A percentile compares a stretch with the other conserved stretches of the same genome.
Evolutionary conservation across 2,797 vertebrate genomes (phyloP).

Genomic region (Rhinogobio ventralis): DNA sequence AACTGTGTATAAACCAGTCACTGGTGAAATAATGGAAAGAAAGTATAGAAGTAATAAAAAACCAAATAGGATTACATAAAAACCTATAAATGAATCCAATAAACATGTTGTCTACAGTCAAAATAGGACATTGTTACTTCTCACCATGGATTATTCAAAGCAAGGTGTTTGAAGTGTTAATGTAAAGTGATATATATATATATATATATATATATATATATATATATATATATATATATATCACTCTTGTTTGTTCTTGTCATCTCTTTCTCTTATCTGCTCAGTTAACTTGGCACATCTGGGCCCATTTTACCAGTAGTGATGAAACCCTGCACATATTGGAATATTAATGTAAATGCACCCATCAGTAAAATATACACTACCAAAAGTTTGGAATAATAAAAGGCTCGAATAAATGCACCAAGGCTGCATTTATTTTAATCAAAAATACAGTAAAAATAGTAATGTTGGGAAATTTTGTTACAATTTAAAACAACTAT

Average conservation of each 20-base stretch:
- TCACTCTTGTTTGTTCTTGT: not conserved
- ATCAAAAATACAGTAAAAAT: not conserved
- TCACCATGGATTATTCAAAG: not conserved
- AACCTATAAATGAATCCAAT: not conserved
- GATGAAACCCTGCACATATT: slow-evolving; percentile 19
- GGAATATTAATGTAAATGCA: not conserved
- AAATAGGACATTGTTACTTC: not conserved
- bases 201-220: no score
- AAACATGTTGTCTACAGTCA: slow-evolving; percentile 1
- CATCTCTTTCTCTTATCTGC: not conserved
- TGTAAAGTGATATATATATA: no score
- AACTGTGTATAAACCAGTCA: not conserved
- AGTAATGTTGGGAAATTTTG: not conserved
- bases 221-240: no score
- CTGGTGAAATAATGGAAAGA: slow-evolving; percentile 1
- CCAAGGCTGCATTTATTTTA: not conserved
- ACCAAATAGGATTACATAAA: not conserved
- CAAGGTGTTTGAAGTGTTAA: slow-evolving; percentile 2
- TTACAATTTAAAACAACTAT: not conserved
- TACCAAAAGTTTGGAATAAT: not conserved
- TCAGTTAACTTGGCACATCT: slow-evolving; percentile 5
- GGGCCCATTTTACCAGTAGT: slow-evolving; percentile 17
- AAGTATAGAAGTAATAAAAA: slow-evolving; percentile 9
- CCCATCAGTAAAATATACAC: not conserved
- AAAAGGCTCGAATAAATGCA: no score